Evolutionary conservation across 2,113 vertebrate genomes (phyloP).

Genomic region (Ageneiosus marmoratus): DNA sequence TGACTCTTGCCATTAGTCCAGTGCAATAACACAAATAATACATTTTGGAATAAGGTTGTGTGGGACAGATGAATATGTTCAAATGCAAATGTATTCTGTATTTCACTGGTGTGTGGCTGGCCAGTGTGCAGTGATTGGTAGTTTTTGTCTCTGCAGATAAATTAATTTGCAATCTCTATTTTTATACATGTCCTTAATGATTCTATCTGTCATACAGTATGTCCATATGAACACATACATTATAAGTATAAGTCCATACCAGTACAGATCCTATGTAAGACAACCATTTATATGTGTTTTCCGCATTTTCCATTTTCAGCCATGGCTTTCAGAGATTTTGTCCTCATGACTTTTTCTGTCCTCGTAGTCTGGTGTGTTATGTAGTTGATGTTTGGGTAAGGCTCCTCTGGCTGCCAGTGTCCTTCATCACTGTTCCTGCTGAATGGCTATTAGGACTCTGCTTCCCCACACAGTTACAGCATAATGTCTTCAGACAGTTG

Average conservation of each 20-base stretch:
- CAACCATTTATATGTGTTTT: neutral
- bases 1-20: neutral
- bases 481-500: constrained; percentile 20
- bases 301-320: neutral
- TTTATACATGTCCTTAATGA: neutral
- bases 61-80: neutral
- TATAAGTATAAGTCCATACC: neutral
- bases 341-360: neutral
- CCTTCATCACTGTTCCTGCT: constrained; percentile 19
- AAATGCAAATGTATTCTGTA: neutral
- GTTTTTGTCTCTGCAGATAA: neutral
- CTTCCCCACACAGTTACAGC: constrained; percentile 30
- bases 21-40: neutral
- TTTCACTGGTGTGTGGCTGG: neutral
- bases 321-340: neutral
- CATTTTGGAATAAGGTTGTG: neutral
- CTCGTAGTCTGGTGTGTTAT: constrained; percentile 29
- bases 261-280: neutral
- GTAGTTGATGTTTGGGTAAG: constrained; percentile 46
- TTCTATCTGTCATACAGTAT: neutral
- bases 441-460: constrained; percentile 29
- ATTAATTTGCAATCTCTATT: neutral
- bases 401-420: constrained; percentile 50
- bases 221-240: neutral
- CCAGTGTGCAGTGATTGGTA: neutral